Conservation (phyloP, 1,140 invertebrate genomes). For the Papilio xuthus region DNA sequence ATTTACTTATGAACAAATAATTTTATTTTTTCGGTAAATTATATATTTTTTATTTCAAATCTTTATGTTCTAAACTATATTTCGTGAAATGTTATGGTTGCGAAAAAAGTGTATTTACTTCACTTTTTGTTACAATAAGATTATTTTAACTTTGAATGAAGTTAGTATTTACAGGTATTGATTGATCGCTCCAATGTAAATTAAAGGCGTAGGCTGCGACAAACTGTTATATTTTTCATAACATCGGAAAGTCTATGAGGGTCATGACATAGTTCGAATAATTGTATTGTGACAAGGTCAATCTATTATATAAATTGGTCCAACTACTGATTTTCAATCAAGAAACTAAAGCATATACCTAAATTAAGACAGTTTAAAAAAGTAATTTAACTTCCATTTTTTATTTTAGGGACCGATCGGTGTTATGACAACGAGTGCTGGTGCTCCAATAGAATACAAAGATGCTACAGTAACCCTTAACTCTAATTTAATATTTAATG, state of each 20-base stretch:
- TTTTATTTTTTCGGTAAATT: too few species aligned
- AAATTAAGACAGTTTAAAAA: neutral
- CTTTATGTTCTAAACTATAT: too few species aligned
- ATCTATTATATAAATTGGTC: conserved; percentile 20
- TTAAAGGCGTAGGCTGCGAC: neutral
- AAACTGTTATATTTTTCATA: conserved; percentile 7
- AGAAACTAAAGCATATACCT: neutral
- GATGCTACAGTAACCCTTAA: conserved; percentile 74
- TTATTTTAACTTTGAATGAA: too few species aligned
- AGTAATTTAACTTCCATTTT: neutral
- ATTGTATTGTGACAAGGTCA: conserved; percentile 28
- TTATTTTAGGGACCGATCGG: conserved; percentile 91
- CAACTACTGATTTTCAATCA: neutral
- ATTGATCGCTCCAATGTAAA: neutral
- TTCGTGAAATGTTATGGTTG: too few species aligned
- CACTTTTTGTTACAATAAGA: too few species aligned
- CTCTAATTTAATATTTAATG: conserved; percentile 88
- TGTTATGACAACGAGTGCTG: conserved; percentile 91
- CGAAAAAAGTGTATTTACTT: too few species aligned
- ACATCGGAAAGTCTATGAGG: conserved; percentile 24
- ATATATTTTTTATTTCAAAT: too few species aligned
- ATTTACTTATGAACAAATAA: too few species aligned
- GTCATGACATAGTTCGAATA: conserved; percentile 21
- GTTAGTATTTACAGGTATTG: neutral
- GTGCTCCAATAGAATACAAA: conserved; percentile 89